Evolutionary conservation across 1,140 invertebrate species (phyloP), one percentile per base, ranked within the genome.

Genomic region (Penaeus vannamei): DNA sequence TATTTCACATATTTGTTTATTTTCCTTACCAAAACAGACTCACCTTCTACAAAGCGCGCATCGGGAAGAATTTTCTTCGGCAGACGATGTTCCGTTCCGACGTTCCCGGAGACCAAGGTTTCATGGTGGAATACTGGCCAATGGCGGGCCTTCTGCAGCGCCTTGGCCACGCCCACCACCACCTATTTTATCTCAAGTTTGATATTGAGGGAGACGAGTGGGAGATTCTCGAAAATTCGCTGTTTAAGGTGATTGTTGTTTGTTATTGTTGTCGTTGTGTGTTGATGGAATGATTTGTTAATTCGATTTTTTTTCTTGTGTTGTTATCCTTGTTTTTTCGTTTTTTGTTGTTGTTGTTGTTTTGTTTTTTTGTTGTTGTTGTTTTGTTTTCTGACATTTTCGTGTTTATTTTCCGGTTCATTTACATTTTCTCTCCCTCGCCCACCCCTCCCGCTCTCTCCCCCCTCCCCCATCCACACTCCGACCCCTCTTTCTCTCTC

Each of bases 131-230:
- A 29, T 87, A 87, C 62, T 77, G 79, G 79, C 86, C 86, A 14
- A 36, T 87, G 1, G 42, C 86, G 14, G 79, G 42, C 61, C 10
- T 87, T 0, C 64, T 64, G 36, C 23, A 1, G 22, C 62, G 60
- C 23, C 62, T 87, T n/a, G 79, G 86, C 1, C 86, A 87, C n/a
- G 0, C 8, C 0, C 22, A 72, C 32, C 61, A 80, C 86, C 79
- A 64, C 14, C 61, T 87, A 22, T 64, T 82, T 64, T 87, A 82
- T 23, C 86, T 87, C 23, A 87, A 87, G 42, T 0, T 87, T 17
- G 86, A 87, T 23, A 80, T 87, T 23, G 86, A 87, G 42, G 86
- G 86, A 0, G 36, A 29, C 23, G 86, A 87, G 62, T 87, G 86
- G 86, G 64, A 14, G 4, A 61, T 87, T 19, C 22, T 87, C 61